These are phyloP conservation scores for Megaceryle torquata DNA, from an alignment of 2,113 vertebrate genomes.

Conservation along the genomic window DNA sequence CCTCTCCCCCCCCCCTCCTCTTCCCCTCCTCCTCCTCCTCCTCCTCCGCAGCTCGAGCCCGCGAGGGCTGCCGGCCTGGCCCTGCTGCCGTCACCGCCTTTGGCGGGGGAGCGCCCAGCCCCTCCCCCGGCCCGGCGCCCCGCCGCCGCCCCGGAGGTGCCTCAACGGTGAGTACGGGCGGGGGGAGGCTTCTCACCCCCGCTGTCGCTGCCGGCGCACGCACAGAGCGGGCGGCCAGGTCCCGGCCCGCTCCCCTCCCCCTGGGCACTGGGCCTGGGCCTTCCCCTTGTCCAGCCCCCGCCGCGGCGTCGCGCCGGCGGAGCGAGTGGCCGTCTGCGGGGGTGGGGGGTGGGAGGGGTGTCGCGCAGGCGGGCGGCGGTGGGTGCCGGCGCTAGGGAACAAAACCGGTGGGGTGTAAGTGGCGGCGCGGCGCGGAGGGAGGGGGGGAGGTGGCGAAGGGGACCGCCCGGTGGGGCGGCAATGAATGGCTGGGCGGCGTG, in stretches of 20 bases:
- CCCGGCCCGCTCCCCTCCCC: background rate
- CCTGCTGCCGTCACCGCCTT: background rate
- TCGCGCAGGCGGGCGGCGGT: background rate
- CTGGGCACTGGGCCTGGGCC: conserved; percentile 17
- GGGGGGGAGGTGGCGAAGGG: background rate
- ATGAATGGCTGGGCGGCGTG: background rate
- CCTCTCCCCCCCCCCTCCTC: background rate
- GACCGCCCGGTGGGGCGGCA: background rate
- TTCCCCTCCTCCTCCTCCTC: background rate
- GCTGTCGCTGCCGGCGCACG: background rate
- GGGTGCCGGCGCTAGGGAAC: background rate
- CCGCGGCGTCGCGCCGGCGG: background rate
- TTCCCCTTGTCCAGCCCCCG: conserved; percentile 18
- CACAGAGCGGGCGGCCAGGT: background rate
- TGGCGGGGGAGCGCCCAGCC: background rate
- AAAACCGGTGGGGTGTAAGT: background rate
- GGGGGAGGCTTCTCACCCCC: background rate
- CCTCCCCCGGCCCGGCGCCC: background rate
- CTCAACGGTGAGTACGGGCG: background rate
- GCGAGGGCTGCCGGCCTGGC: background rate
- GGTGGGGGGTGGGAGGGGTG: background rate
- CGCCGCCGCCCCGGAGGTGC: background rate
- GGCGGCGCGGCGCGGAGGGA: background rate
- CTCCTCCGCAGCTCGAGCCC: background rate
- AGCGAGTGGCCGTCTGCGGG: background rate